These are phyloP conservation scores for Zygogramma bicolorata DNA, from an alignment of 2,888 invertebrate species.

Conservation along the genomic window DNA sequence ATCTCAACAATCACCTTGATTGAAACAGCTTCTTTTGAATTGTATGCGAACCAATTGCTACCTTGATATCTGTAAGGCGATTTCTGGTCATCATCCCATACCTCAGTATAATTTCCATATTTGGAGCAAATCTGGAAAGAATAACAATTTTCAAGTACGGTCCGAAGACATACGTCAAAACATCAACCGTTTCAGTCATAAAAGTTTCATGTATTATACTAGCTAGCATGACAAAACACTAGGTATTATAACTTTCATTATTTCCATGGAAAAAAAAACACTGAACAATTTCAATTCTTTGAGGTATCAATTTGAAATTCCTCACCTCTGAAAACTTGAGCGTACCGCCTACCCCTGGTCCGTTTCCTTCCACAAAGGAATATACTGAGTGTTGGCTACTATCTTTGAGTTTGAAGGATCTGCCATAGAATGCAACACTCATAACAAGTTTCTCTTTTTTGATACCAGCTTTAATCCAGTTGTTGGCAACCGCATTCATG, in stretches of 20 bases:
- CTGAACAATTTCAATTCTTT: neutral
- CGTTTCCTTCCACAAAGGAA: constrained; percentile 65
- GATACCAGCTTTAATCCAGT: constrained; percentile 70
- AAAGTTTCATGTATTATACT: too few relatives aligned
- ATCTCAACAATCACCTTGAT: constrained; percentile 31
- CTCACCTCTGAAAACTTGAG: constrained; percentile 38
- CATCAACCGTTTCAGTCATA: too few relatives aligned
- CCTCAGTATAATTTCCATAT: constrained; percentile 36
- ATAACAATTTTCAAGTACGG: neutral
- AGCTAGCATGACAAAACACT: too few relatives aligned
- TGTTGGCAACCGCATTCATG: constrained; percentile 37
- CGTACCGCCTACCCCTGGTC: constrained; percentile 53
- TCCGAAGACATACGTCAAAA: too few relatives aligned
- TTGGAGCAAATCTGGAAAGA: constrained; percentile 42
- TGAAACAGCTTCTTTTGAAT: constrained; percentile 40
- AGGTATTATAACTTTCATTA: too few relatives aligned
- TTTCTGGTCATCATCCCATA: constrained; percentile 47
- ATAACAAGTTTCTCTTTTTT: constrained; percentile 73
- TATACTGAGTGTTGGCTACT: constrained; percentile 46
- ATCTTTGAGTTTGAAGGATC: constrained; percentile 72
- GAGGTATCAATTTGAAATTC: too few relatives aligned
- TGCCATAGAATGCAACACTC: constrained; percentile 80
- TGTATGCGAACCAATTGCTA: constrained; percentile 48
- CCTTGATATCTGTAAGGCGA: constrained; percentile 42
- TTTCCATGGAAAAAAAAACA: constrained; percentile 26